A percentile compares a stretch with the other conserved stretches of the same genome.
phyloP scores from a whole-genome alignment of 2,113 vertebrate genomes.

The Menura novaehollandiae region DNA sequence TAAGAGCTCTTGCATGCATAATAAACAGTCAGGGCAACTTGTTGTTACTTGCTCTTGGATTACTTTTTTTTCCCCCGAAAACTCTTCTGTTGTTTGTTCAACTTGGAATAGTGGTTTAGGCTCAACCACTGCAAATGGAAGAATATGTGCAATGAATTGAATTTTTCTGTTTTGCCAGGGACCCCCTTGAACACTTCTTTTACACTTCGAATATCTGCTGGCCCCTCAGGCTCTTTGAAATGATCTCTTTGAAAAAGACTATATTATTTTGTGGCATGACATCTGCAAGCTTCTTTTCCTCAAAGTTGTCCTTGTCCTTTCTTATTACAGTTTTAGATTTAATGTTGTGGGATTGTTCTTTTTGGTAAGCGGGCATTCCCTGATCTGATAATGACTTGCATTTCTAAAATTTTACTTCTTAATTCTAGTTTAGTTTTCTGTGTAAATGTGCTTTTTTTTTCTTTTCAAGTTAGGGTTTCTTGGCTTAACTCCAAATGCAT shows the following conservation, averaged over 20 bases:
- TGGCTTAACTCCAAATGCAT: neutral
- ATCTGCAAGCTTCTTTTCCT: neutral
- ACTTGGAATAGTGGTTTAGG: neutral
- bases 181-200: neutral
- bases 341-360: neutral
- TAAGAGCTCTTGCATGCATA: neutral
- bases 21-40: neutral
- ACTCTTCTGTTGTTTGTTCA: neutral
- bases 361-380: fast-evolving
- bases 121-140: neutral
- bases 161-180: neutral
- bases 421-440: neutral
- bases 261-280: neutral
- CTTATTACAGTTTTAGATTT: neutral
- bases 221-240: neutral
- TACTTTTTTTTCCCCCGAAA: neutral
- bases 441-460: neutral
- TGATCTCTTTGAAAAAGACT: neutral
- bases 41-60: neutral
- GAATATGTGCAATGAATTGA: neutral
- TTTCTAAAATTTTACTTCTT: neutral
- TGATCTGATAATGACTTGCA: neutral
- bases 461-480: neutral
- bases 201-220: neutral
- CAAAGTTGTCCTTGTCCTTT: neutral